Evolutionary conservation across 2,113 vertebrate species (phyloP).

Genomic region (Condylura cristata): DNA sequence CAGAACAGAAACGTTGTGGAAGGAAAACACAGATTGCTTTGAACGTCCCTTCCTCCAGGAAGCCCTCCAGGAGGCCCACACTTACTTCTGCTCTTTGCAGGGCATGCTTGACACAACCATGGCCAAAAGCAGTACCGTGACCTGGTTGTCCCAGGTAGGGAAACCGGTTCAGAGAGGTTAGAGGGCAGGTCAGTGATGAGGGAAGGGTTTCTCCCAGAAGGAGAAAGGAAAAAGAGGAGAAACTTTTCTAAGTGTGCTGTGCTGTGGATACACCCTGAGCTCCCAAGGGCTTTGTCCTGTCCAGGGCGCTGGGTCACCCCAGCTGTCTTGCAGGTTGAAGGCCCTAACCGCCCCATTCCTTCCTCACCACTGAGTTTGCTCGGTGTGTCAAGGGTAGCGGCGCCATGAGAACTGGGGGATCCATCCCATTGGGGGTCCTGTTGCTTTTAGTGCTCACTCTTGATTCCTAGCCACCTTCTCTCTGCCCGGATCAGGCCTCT

Average conservation of each 20-base stretch:
- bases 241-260: too few species aligned
- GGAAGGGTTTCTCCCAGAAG: not conserved
- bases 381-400: not conserved
- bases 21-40: rapidly evolving
- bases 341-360: rapidly evolving
- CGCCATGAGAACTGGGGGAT: rapidly evolving
- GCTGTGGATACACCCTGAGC: rapidly evolving
- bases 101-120: not conserved
- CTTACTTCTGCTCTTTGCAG: not conserved
- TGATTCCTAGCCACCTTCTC: not conserved
- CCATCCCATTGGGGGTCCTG: not conserved
- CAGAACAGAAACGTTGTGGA: rapidly evolving
- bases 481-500: not conserved
- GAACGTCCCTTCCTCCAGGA: rapidly evolving
- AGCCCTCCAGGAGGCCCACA: not conserved
- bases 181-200: not conserved
- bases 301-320: not conserved
- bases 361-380: not conserved
- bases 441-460: not conserved
- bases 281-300: not conserved
- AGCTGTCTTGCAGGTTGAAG: not conserved
- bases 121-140: not conserved
- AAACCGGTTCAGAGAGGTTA: not conserved
- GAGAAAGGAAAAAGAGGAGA: rapidly evolving
- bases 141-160: not conserved